These are phyloP conservation scores for Solenopsis invicta DNA, from an alignment of 1,140 invertebrate genomes.

Conservation along the genomic window DNA sequence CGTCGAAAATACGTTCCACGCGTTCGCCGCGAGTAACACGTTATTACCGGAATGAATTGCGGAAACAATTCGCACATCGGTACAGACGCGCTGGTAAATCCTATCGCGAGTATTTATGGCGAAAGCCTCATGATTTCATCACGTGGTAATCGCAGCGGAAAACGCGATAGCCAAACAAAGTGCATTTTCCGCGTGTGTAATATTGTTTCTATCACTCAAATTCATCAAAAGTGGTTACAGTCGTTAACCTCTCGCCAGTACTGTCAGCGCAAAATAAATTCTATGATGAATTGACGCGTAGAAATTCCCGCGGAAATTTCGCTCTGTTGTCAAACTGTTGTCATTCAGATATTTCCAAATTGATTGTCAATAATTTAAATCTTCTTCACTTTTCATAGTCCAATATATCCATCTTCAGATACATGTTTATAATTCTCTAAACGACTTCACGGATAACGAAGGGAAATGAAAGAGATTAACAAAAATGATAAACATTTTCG, in stretches of 20 bases:
- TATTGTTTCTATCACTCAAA: conserved; percentile 57
- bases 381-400: background rate
- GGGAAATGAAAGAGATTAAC: background rate
- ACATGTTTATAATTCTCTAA: background rate
- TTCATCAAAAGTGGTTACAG: conserved; percentile 57
- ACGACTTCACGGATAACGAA: background rate
- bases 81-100: conserved; percentile 15
- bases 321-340: conserved; percentile 28
- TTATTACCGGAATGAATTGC: conserved; percentile 44
- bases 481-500: background rate
- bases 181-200: conserved; percentile 31
- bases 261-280: conserved; percentile 48
- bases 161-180: conserved; percentile 52
- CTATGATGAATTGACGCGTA: conserved; percentile 36
- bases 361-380: conserved; percentile 49
- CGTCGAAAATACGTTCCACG: background rate
- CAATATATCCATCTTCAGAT: background rate
- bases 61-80: conserved; percentile 19
- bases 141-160: conserved; percentile 48
- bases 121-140: conserved; percentile 58
- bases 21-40: too few species aligned
- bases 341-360: conserved; percentile 34
- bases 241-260: conserved; percentile 45
- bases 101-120: conserved; percentile 51
- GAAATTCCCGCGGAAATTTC: conserved; percentile 19